These are phyloP conservation scores for Cephus pygmeus DNA, from an alignment of 2,888 invertebrate genomes.

Conservation along the genomic window DNA sequence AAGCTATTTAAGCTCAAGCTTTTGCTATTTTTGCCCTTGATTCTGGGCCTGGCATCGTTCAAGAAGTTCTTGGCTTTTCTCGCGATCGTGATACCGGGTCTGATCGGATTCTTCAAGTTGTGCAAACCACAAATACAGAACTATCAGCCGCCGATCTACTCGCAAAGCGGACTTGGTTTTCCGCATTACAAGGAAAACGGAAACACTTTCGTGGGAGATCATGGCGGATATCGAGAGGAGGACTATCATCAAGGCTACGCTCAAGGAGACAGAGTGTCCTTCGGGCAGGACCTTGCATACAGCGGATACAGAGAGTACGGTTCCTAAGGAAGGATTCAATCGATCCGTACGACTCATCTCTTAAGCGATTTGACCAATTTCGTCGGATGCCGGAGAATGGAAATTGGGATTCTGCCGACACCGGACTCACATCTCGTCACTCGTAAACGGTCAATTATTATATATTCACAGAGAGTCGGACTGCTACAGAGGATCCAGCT, in stretches of 20 bases:
- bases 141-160: constrained; percentile 73
- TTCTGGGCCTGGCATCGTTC: constrained; percentile 84
- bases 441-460: no score
- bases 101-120: constrained; percentile 87
- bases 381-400: no score
- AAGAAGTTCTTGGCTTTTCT: constrained; percentile 86
- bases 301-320: constrained; percentile 71
- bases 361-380: no score
- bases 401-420: no score
- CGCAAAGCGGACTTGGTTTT: constrained; percentile 79
- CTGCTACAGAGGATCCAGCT: no score
- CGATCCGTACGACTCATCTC: no score
- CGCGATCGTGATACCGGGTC: constrained; percentile 82
- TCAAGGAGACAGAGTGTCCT: constrained; percentile 71
- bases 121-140: constrained; percentile 77
- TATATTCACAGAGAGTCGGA: no score
- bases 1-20: constrained; percentile 88
- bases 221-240: constrained; percentile 67
- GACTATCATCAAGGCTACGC: constrained; percentile 53
- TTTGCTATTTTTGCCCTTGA: constrained; percentile 83
- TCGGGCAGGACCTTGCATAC: constrained; percentile 79
- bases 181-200: constrained; percentile 72
- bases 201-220: constrained; percentile 56
- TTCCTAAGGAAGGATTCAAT: constrained; percentile 21
- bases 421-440: no score